Percentiles rank a stretch among this genome's conserved stretches.
Evolutionary conservation across 2,113 vertebrate species (phyloP).

Genomic region (Grammomys dolichurus): DNA sequence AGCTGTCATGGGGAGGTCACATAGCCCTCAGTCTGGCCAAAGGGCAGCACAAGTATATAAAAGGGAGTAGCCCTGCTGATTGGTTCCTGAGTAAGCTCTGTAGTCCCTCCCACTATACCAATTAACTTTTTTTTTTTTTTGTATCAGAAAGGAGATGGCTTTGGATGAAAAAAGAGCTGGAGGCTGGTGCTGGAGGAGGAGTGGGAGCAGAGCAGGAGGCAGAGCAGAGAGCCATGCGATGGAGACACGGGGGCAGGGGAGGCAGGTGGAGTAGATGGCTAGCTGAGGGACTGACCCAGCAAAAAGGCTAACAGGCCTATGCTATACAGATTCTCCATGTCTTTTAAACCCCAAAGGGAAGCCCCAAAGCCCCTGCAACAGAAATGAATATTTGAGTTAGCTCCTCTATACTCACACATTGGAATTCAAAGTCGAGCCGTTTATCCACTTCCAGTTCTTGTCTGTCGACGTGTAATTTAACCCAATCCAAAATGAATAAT

Average conservation of each 20-base stretch:
- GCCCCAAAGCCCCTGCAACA: not conserved
- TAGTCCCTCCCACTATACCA: not conserved
- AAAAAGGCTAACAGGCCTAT: not conserved
- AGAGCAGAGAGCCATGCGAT: not conserved
- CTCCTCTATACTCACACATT: constrained; percentile 44
- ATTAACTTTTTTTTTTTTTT: not conserved
- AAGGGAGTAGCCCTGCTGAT: not conserved
- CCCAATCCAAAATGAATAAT: not conserved
- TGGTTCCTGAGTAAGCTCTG: not conserved
- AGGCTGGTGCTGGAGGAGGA: not conserved
- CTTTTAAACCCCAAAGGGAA: not conserved
- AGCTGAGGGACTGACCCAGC: not conserved
- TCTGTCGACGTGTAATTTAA: not conserved
- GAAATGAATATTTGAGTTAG: not conserved
- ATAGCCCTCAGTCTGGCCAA: not conserved
- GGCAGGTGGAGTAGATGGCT: not conserved
- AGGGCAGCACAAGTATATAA: not conserved
- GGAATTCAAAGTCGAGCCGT: constrained; percentile 49
- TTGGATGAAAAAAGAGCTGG: not conserved
- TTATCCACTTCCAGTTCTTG: constrained; percentile 61
- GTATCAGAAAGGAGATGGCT: not conserved
- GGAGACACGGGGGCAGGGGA: not conserved
- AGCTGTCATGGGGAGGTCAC: not conserved
- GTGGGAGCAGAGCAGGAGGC: not conserved
- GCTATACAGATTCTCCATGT: not conserved